Base-by-base conservation (phyloP, 2,113 vertebrate genomes). In the Setophaga petechia region DNA sequence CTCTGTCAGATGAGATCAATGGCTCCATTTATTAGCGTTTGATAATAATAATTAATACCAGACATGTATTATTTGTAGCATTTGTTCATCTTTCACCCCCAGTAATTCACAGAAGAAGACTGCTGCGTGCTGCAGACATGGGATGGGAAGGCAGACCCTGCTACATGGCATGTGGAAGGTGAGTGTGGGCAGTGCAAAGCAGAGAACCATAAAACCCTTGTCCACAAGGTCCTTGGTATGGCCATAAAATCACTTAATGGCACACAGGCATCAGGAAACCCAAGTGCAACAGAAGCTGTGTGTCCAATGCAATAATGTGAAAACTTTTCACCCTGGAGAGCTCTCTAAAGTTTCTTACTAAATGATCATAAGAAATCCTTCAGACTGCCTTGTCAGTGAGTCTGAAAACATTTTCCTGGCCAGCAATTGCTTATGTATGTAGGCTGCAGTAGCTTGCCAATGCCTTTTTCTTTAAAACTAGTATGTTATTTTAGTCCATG, bases 211-310 rank as follows among this genome's bases (percentile, higher is more conserved):
- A 51, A 84, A 76, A 12, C 9, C 4, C 11, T 75, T 55, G 24
- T 73, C 54, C 39, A 62, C 0, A 0, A 16, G 14, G 22, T 47
- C 31, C n/a, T 20, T 2, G 2, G 39, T 74, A 28, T 28, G 47
- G 31, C 31, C 35, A 49, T 20, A 62, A 78, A 84, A 67, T 31
- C 39, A 39, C 22, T 20, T 21, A n/a, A 52, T 65, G 27, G 39
- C 41, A 44, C 0, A 0, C 5, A 75, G 47, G 37, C 51, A 62
- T 46, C 68, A 75, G 59, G 57, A 83, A 88, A 33, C 3, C 5
- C 24, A 39, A 43, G 30, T 55, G 51, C 24, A 54, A 74, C 47
- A 74, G 63, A 62, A 67, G 37, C 18, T 35, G 2, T 39, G 14
- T 24, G 35, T 66, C 61, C 5, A 6, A 37, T 31, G 43, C 12